phyloP scores from a whole-genome alignment of 2,113 vertebrate genomes.

The Catagonus wagneri region DNA sequence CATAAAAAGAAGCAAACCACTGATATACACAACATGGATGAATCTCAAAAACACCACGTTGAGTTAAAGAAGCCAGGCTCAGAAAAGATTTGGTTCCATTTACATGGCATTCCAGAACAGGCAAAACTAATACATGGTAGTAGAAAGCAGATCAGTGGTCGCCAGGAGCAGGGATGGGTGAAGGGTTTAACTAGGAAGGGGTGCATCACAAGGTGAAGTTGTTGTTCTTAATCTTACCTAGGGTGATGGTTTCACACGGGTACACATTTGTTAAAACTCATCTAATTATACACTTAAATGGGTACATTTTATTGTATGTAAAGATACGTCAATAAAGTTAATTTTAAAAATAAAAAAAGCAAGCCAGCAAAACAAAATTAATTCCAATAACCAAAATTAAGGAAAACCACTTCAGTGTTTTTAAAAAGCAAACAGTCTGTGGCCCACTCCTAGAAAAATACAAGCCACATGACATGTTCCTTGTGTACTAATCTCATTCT shows the following conservation, averaged over 20 bases:
- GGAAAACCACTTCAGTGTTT: not conserved
- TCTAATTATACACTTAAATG: not conserved
- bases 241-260: not conserved
- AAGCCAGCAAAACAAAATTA: slow-evolving; percentile 7
- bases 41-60: not conserved
- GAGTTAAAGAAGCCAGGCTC: not conserved
- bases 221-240: not conserved
- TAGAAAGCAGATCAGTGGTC: not conserved
- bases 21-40: not conserved
- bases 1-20: slow-evolving; percentile 26
- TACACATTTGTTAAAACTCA: not conserved
- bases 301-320: not conserved
- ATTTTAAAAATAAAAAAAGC: not conserved
- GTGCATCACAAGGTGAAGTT: not conserved
- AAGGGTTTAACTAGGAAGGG: not conserved
- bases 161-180: not conserved
- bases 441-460: not conserved
- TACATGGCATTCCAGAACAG: not conserved
- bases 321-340: not conserved
- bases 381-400: not conserved
- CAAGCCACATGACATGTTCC: not conserved
- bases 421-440: not conserved
- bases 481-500: not conserved
- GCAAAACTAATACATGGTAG: not conserved
- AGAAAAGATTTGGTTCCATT: not conserved